Conservation (phyloP, 2,888 invertebrate genomes). For the Gnatocerus cornutus region DNA sequence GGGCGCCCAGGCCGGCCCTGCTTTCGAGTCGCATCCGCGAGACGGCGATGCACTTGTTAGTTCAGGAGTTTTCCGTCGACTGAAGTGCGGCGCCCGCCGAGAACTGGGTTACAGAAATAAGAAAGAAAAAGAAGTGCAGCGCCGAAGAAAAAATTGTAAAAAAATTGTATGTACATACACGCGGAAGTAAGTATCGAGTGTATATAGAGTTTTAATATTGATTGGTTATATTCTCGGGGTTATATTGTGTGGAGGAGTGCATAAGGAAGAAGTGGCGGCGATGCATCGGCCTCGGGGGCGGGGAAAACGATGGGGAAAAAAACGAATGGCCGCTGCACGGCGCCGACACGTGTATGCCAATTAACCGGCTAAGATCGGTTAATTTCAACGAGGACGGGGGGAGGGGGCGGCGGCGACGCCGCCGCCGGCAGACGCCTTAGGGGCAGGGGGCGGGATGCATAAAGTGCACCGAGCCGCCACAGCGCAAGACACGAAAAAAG, state of each 20-base stretch:
- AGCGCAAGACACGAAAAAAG: conserved; percentile 63
- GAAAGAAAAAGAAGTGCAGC: conserved; percentile 68
- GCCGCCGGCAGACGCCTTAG: conserved; percentile 49
- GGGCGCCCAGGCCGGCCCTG: conserved; percentile 49
- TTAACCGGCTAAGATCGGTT: conserved; percentile 52
- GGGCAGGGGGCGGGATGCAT: conserved; percentile 47
- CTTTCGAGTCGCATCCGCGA: conserved; percentile 46
- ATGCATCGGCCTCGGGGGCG: conserved; percentile 47
- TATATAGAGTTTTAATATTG: conserved; percentile 67
- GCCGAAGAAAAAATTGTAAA: conserved; percentile 62
- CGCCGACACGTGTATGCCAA: conserved; percentile 24
- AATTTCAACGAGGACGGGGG: conserved; percentile 45
- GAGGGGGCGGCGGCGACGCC: conserved; percentile 30
- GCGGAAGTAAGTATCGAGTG: conserved; percentile 71
- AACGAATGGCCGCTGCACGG: conserved; percentile 38
- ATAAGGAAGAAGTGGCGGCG: conserved; percentile 45
- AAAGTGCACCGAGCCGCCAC: conserved; percentile 53
- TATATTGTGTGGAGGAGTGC: conserved; percentile 55
- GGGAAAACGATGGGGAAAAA: conserved; percentile 49
- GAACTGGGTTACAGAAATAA: conserved; percentile 72
- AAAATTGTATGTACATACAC: conserved; percentile 71
- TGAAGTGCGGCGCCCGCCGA: conserved; percentile 66
- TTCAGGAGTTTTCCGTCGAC: conserved; percentile 69
- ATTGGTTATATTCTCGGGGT: conserved; percentile 70
- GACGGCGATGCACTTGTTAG: conserved; percentile 60